Percentiles rank a stretch among this genome's conserved stretches.
These are phyloP conservation scores for Drosophila infuscata DNA, from an alignment of 2,888 invertebrate genomes.

Conservation along the genomic window DNA sequence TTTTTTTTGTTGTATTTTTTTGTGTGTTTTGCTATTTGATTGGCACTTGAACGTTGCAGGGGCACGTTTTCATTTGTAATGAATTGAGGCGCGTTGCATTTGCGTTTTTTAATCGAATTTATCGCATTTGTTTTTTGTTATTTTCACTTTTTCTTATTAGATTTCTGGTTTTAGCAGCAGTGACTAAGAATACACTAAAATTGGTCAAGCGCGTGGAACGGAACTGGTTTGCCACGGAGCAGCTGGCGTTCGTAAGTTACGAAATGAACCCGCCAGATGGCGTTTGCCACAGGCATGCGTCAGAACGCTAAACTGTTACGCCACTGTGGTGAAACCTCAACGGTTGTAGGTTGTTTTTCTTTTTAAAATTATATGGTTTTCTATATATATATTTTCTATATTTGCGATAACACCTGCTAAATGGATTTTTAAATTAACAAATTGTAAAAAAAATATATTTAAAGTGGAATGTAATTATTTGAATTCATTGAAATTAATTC, in stretches of 20 bases:
- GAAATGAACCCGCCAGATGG: slow-evolving; percentile 47
- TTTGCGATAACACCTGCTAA: not conserved
- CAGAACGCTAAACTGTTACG: slow-evolving; percentile 25
- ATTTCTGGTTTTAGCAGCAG: slow-evolving; percentile 64
- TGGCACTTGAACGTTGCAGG: slow-evolving; percentile 3
- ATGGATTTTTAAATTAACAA: not conserved
- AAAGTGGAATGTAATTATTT: not conserved
- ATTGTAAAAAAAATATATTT: not conserved
- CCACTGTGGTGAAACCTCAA: slow-evolving; percentile 29
- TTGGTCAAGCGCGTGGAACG: slow-evolving; percentile 62
- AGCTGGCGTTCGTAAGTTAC: not conserved
- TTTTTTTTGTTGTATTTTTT: slow-evolving; percentile 32
- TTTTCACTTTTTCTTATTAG: slow-evolving; percentile 73
- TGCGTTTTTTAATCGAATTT: slow-evolving; percentile 66
- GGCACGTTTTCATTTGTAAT: slow-evolving; percentile 46
- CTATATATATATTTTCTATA: too few species aligned
- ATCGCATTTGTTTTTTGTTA: slow-evolving; percentile 79
- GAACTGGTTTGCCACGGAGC: slow-evolving; percentile 61
- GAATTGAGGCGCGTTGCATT: slow-evolving; percentile 48
- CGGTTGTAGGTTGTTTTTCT: slow-evolving; percentile 17
- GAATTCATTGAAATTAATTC: slow-evolving; percentile 1
- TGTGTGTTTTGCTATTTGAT: slow-evolving; percentile 30
- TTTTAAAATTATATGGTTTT: slow-evolving; percentile 1
- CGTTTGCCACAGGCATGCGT: slow-evolving; percentile 9
- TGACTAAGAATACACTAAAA: slow-evolving; percentile 65